phyloP scores from a whole-genome alignment of 2,888 invertebrate species.

The Cosmorhoe ocellata region DNA sequence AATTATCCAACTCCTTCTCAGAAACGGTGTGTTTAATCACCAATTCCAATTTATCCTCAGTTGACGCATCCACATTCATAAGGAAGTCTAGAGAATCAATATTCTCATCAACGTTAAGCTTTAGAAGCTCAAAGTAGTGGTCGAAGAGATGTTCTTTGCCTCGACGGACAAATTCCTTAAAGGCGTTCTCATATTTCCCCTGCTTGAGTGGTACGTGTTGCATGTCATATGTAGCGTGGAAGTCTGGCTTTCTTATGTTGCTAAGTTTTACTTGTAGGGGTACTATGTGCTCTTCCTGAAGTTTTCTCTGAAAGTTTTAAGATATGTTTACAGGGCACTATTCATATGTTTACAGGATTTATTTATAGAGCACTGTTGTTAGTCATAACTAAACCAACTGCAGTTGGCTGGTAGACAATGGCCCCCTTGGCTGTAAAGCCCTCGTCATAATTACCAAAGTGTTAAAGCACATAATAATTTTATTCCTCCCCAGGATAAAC shows the following conservation, averaged over 20 bases:
- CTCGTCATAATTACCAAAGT: too few species aligned
- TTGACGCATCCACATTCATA: slow-evolving; percentile 61
- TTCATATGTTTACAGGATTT: too few species aligned
- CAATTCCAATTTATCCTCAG: slow-evolving; percentile 69
- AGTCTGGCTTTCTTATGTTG: slow-evolving; percentile 55
- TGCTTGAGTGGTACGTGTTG: slow-evolving; percentile 59
- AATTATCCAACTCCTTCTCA: slow-evolving; percentile 68
- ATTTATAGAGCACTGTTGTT: too few species aligned
- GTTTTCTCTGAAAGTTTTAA: slow-evolving; percentile 53
- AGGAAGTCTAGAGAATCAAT: slow-evolving; percentile 57
- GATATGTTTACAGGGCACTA: too few species aligned
- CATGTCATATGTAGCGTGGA: slow-evolving; percentile 62
- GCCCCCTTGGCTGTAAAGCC: too few species aligned
- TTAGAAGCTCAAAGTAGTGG: slow-evolving; percentile 48
- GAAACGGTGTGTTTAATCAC: slow-evolving; percentile 56
- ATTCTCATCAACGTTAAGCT: slow-evolving; percentile 42
- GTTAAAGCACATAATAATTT: too few species aligned
- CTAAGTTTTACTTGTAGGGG: slow-evolving; percentile 59
- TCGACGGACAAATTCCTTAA: slow-evolving; percentile 65
- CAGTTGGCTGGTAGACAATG: too few species aligned
- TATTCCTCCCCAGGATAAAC: too few species aligned
- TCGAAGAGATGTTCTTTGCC: slow-evolving; percentile 70
- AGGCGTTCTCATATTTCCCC: slow-evolving; percentile 63
- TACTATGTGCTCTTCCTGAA: slow-evolving; percentile 60
- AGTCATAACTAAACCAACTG: too few species aligned